Evolutionary conservation across 2,113 vertebrate genomes (phyloP).

Genomic region (Lampris incognitus): DNA sequence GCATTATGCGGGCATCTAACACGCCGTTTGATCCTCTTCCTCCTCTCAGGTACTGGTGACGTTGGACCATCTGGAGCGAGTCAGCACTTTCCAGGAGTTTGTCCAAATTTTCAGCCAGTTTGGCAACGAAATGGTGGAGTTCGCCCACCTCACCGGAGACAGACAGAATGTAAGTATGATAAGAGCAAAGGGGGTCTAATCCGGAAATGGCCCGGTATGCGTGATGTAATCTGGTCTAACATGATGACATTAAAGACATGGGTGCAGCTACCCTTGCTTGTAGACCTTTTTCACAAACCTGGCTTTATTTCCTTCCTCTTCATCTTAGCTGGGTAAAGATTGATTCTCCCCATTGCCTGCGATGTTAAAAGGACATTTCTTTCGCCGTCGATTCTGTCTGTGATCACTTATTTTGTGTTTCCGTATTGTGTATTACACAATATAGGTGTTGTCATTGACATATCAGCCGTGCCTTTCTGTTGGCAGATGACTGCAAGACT

Average conservation of each 20-base stretch:
- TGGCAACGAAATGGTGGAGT: constrained; percentile 99
- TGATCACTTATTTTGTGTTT: too few species aligned
- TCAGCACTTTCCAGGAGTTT: constrained; percentile 98
- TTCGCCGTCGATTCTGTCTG: too few species aligned
- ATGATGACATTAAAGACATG: not conserved
- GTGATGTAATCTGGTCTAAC: not conserved
- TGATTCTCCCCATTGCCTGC: too few species aligned
- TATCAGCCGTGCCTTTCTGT: too few species aligned
- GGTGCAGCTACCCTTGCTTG: too few species aligned
- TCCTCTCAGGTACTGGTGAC: constrained; percentile 91
- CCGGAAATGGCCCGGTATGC: not conserved
- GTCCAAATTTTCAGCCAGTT: constrained; percentile 99
- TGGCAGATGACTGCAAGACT: too few species aligned
- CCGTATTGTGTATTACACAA: too few species aligned
- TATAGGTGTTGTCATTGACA: too few species aligned
- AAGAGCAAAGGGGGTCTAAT: not conserved
- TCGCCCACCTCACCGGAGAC: constrained; percentile 98
- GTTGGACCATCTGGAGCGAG: constrained; percentile 95
- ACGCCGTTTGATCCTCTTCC: constrained; percentile 24
- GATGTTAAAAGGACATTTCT: too few species aligned
- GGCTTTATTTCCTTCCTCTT: too few species aligned
- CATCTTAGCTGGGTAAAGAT: too few species aligned
- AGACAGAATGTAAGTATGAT: constrained; percentile 92
- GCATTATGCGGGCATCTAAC: constrained; percentile 15
- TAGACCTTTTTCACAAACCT: too few species aligned